Conservation (phyloP, 2,797 vertebrate genomes). For the Coendou prehensilis region DNA sequence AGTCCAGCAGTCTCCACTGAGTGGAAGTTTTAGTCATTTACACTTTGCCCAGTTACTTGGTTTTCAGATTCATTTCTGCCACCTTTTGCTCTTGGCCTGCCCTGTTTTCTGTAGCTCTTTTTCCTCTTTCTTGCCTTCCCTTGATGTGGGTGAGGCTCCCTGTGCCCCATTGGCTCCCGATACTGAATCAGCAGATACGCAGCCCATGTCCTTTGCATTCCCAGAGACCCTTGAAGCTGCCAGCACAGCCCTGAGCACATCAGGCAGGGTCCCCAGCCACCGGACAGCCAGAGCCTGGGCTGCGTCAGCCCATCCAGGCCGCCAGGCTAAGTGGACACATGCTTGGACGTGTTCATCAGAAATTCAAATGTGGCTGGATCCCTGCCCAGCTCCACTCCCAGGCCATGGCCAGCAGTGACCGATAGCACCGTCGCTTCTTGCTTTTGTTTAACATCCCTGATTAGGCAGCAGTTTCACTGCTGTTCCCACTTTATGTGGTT, state of each 20-base stretch:
- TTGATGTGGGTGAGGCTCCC: rapidly evolving
- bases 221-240: no score
- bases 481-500: rapidly evolving
- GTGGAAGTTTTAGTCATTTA: not conserved
- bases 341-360: not conserved
- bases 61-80: not conserved
- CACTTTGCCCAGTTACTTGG: rapidly evolving
- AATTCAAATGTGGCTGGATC: not conserved
- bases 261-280: not conserved
- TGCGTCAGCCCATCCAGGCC: not conserved
- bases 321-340: not conserved
- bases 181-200: not conserved
- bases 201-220: not conserved
- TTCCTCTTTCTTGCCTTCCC: not conserved
- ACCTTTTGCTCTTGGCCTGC: rapidly evolving
- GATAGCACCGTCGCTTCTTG: not conserved
- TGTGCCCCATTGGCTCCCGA: rapidly evolving
- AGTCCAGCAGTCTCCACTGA: not conserved
- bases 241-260: no score
- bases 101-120: not conserved
- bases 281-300: not conserved
- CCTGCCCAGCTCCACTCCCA: not conserved
- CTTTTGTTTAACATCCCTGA: not conserved
- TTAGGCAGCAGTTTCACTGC: not conserved
- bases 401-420: not conserved